These are phyloP conservation scores for Orthosia cruda DNA, from an alignment of 2,888 invertebrate species.

Conservation along the genomic window DNA sequence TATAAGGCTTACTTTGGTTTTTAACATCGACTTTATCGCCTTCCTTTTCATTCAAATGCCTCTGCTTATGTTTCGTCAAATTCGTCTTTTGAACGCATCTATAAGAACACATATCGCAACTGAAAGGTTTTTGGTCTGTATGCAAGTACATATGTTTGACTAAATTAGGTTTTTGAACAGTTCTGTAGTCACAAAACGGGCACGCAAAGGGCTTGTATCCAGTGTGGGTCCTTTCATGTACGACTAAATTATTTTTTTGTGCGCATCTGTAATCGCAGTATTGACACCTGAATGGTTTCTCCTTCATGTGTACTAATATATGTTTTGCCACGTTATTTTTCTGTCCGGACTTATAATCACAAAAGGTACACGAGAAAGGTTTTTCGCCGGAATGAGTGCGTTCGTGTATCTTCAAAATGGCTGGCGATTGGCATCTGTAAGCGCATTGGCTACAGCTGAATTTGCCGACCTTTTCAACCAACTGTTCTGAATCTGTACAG, in stretches of 20 bases:
- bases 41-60: slow-evolving; percentile 86
- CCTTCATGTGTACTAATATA: slow-evolving; percentile 90
- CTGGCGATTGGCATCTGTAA: slow-evolving; percentile 89
- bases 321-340: slow-evolving; percentile 91
- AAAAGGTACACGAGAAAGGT: slow-evolving; percentile 88
- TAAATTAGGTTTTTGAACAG: slow-evolving; percentile 90
- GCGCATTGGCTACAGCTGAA: slow-evolving; percentile 87
- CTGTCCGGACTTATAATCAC: slow-evolving; percentile 90
- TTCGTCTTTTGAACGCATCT: slow-evolving; percentile 90
- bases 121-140: slow-evolving; percentile 89
- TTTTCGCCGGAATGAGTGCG: slow-evolving; percentile 89
- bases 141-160: slow-evolving; percentile 91
- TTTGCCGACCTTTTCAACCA: slow-evolving; percentile 82
- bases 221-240: slow-evolving; percentile 90
- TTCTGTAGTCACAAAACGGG: slow-evolving; percentile 88
- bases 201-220: slow-evolving; percentile 90
- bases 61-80: slow-evolving; percentile 88
- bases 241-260: slow-evolving; percentile 89
- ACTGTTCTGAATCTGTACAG: slow-evolving; percentile 73
- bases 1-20: slow-evolving; percentile 83
- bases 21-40: slow-evolving; percentile 81
- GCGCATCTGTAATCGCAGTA: slow-evolving; percentile 90
- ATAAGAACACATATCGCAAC: slow-evolving; percentile 89
- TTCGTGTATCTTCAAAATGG: slow-evolving; percentile 90
- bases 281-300: slow-evolving; percentile 89